phyloP scores from a whole-genome alignment of 2,888 invertebrate species.

The Anthoptus insignis region DNA sequence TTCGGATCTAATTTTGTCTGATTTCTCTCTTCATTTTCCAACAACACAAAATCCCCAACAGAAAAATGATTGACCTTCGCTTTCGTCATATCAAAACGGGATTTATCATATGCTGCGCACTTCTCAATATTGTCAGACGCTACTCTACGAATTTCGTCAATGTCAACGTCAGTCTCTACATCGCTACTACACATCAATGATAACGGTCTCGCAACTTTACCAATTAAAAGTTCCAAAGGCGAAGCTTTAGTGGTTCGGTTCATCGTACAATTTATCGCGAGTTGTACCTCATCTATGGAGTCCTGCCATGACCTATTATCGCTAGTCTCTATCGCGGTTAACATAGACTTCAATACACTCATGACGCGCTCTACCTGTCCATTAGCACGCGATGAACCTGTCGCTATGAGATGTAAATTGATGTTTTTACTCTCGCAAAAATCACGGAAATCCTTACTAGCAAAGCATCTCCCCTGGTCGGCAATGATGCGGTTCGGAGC shows the following conservation, averaged over 20 bases:
- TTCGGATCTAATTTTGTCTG: conserved; percentile 31
- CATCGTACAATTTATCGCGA: conserved; percentile 36
- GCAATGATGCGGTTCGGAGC: background rate
- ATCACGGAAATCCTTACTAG: background rate
- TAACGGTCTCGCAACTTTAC: conserved; percentile 47
- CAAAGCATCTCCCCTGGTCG: background rate
- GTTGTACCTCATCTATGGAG: background rate
- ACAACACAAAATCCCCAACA: conserved; percentile 29
- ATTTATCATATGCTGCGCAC: conserved; percentile 25
- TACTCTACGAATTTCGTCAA: conserved; percentile 23
- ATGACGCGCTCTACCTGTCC: background rate
- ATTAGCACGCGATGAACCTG: background rate
- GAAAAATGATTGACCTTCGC: conserved; percentile 24
- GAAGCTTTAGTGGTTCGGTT: conserved; percentile 50
- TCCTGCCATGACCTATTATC: background rate
- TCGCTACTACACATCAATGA: conserved; percentile 31
- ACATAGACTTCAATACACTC: background rate
- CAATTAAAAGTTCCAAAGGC: conserved; percentile 53
- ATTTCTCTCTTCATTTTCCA: conserved; percentile 29
- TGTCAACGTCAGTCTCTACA: conserved; percentile 26
- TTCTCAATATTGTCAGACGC: conserved; percentile 10
- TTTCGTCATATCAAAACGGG: conserved; percentile 34
- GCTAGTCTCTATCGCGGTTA: background rate
- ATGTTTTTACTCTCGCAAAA: background rate
- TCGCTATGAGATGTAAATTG: background rate